Conservation (phyloP, 2,888 invertebrate species). For the Campopleginae sp. region DNA sequence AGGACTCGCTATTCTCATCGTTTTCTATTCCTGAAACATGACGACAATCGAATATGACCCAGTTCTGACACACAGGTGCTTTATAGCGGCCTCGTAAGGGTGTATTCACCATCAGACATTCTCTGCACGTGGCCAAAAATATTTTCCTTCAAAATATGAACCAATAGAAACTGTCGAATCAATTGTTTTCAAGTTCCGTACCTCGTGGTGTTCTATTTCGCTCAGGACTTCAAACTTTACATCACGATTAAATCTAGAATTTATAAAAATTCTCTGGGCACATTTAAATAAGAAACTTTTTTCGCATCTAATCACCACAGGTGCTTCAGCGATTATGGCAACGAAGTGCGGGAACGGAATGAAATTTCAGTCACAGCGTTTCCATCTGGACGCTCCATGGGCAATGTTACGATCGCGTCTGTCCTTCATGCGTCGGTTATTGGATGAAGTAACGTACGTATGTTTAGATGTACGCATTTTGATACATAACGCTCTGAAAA, state of each 20-base stretch:
- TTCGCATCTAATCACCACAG: slow-evolving; percentile 59
- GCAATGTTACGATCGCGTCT: slow-evolving; percentile 11
- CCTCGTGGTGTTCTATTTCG: neutral
- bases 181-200: neutral
- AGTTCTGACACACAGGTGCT: slow-evolving; percentile 58
- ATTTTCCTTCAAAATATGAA: slow-evolving; percentile 20
- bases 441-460: slow-evolving; percentile 13
- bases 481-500: slow-evolving; percentile 45
- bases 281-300: neutral
- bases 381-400: slow-evolving; percentile 58
- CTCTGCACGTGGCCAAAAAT: neutral
- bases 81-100: slow-evolving; percentile 2
- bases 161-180: neutral
- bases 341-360: slow-evolving; percentile 44
- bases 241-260: neutral
- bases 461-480: slow-evolving; percentile 42
- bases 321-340: slow-evolving; percentile 69
- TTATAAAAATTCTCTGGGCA: neutral
- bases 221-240: neutral
- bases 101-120: neutral
- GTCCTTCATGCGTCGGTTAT: slow-evolving; percentile 33
- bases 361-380: slow-evolving; percentile 29
- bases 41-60: slow-evolving; percentile 60
- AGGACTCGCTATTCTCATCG: slow-evolving; percentile 30
- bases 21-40: slow-evolving; percentile 34